Conservation (phyloP, 1,140 invertebrate genomes). For the Caerostris extrusa region DNA sequence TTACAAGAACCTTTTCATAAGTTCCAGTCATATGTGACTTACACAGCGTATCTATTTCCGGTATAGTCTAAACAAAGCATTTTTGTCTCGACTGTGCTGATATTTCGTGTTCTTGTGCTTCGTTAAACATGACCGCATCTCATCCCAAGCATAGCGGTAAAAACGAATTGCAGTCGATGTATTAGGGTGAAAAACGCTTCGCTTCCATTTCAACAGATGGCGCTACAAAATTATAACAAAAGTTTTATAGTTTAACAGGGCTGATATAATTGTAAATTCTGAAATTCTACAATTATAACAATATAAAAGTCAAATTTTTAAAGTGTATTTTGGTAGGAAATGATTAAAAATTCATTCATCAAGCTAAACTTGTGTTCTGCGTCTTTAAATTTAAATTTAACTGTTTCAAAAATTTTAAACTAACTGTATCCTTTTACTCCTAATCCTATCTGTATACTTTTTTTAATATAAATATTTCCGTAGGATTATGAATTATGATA, state of each 20-base stretch:
- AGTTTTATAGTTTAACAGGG: background rate
- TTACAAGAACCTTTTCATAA: background rate
- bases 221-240: background rate
- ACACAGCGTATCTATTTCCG: slow-evolving; percentile 51
- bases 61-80: slow-evolving; percentile 56
- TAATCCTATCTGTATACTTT: no score
- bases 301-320: background rate
- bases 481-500: no score
- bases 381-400: no score
- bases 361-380: no score
- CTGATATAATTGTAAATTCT: background rate
- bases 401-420: no score
- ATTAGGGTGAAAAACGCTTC: background rate
- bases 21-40: slow-evolving; percentile 4
- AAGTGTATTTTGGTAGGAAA: background rate
- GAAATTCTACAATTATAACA: background rate
- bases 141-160: slow-evolving; percentile 45
- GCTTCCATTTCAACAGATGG: slow-evolving; percentile 34
- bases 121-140: slow-evolving; percentile 59
- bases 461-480: no score
- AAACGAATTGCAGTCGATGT: background rate
- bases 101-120: slow-evolving; percentile 56
- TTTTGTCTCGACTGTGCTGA: slow-evolving; percentile 43
- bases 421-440: no score
- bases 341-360: no score